Base-by-base conservation (phyloP, 2,797 vertebrate species). In the Cryptoprocta ferox region DNA sequence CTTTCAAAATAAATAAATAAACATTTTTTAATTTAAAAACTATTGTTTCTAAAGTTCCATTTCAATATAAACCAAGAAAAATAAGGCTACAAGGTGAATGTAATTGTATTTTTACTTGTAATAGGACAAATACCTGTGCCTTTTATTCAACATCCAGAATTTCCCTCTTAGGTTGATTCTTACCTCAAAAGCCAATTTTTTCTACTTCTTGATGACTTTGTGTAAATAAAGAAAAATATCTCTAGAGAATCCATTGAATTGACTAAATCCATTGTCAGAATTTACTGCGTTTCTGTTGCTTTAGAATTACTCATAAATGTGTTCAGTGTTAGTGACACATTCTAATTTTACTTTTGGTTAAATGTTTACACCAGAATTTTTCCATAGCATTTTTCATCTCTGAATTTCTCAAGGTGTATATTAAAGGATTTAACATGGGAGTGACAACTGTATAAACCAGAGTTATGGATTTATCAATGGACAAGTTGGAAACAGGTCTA, bases 341-440 rank as follows among this genome's bases (percentile, higher is more conserved):
- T 56, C 32, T 75, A 26, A 42, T 48, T 81, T 42, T 82, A 3
- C 6, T 21, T 19, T 24, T 5, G 45, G 26, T 53, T 50, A 37
- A 19, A 30, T 81, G 70, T 11, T 73, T 96, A 73, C n/a, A 53
- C 82, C 82, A 93, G 32, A 89, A 86, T n/a, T 91, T 97, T 48
- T 66, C 66, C 92, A 96, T 91, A n/a, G 91, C 89, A 84, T 50
- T 95, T 90, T 95, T 95, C 15, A 96, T 96, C 24, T 97, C 97
- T 26, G 85, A 37, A 42, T 97, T 97, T 94, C 97, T 95, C 76
- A 98, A 66, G 18, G 95, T 97, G 2, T 98, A 98, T 79, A 97
- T 96, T 42, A 97, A 68, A 75, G 93, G 97, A 92, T 97, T 98
- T 78, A 96, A 45, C 93, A 97, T 88, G 4, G 97, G 97, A 21